A percentile compares a stretch with the other conserved stretches of the same genome.
phyloP scores from a whole-genome alignment of 2,888 invertebrate species.

The Eledone cirrhosa region DNA sequence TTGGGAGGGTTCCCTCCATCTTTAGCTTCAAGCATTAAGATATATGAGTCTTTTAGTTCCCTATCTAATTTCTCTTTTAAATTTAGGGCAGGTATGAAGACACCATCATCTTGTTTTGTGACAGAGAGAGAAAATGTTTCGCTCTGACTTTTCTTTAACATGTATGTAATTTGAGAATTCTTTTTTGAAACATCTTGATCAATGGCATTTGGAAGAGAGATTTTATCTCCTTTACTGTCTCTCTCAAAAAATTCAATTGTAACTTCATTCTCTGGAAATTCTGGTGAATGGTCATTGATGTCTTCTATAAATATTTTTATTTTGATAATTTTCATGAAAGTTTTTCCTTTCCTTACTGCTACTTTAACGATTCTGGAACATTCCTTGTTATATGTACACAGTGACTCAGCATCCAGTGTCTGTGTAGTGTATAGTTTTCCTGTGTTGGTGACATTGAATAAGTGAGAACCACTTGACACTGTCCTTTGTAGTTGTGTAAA shows the following conservation, averaged over 20 bases:
- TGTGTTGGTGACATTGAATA: too few relatives aligned
- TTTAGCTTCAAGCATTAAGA: neutral
- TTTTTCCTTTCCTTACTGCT: neutral
- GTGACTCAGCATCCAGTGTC: too few relatives aligned
- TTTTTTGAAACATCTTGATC: neutral
- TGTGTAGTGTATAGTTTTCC: too few relatives aligned
- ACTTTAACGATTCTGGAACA: too few relatives aligned
- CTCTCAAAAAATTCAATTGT: slow-evolving; percentile 6
- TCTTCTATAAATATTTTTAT: slow-evolving; percentile 22
- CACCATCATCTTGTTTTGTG: neutral
- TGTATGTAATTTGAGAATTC: slow-evolving; percentile 12
- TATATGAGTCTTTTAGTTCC: slow-evolving; percentile 18
- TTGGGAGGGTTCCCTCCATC: neutral
- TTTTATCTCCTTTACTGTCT: neutral
- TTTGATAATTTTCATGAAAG: slow-evolving; percentile 11
- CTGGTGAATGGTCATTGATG: slow-evolving; percentile 4
- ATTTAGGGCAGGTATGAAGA: neutral
- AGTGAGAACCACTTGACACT: too few relatives aligned
- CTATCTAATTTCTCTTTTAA: neutral
- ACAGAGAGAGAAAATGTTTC: neutral
- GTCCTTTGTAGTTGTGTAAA: too few relatives aligned
- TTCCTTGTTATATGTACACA: too few relatives aligned
- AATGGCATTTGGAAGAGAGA: neutral
- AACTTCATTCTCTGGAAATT: slow-evolving; percentile 5
- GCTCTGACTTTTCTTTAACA: neutral